Evolutionary conservation across 1,140 invertebrate genomes (phyloP).

Genomic region (Camponotus vicinus): DNA sequence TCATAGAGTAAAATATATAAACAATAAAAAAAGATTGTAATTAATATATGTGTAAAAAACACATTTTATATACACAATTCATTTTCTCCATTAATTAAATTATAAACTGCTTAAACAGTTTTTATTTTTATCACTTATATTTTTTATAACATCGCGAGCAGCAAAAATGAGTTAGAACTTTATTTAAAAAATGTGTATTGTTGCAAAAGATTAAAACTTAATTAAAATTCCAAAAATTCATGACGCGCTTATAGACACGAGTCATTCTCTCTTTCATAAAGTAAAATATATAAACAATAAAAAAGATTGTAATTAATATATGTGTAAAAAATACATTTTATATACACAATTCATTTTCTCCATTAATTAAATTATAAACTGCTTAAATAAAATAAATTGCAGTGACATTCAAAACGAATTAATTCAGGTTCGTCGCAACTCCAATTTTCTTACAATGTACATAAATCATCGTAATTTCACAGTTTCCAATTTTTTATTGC

Average conservation of each 20-base stretch:
- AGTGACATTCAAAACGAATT: neutral
- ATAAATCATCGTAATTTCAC: neutral
- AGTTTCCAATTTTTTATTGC: neutral
- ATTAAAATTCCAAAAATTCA: neutral
- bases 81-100: slow-evolving; percentile 5
- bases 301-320: slow-evolving; percentile 8
- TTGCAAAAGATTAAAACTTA: neutral
- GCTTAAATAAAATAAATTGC: neutral
- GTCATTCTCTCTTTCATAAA: neutral
- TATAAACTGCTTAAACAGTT: neutral
- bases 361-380: neutral
- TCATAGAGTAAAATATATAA: slow-evolving; percentile 41
- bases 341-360: slow-evolving; percentile 7
- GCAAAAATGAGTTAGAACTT: neutral
- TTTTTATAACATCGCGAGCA: neutral
- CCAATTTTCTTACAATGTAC: neutral
- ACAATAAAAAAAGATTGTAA: slow-evolving; percentile 11
- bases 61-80: neutral
- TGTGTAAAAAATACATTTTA: neutral
- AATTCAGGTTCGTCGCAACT: neutral
- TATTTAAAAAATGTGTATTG: neutral
- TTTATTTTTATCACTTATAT: neutral
- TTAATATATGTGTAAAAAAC: slow-evolving; percentile 6
- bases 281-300: slow-evolving; percentile 48
- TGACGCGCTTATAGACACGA: slow-evolving; percentile 33